Conservation (phyloP, 1,140 invertebrate species). For the Drosophila arizonae region DNA sequence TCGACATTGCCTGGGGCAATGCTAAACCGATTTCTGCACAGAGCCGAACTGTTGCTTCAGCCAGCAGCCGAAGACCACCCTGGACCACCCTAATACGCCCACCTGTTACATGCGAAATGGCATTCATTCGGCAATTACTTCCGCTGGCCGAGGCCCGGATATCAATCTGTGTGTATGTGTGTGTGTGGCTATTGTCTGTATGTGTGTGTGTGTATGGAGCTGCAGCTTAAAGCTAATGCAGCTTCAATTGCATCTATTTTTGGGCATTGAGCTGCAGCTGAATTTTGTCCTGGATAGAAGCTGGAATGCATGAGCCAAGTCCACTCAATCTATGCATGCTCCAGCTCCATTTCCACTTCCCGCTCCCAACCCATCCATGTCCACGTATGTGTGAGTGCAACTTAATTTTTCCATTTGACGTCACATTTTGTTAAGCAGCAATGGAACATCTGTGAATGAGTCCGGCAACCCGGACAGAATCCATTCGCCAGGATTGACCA, state of each 20-base stretch:
- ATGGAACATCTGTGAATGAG: neutral
- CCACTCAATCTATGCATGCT: neutral
- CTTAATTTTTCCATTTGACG: conserved; percentile 36
- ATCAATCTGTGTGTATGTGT: neutral
- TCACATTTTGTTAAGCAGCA: conserved; percentile 15
- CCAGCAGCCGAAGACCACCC: neutral
- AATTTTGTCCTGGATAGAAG: neutral
- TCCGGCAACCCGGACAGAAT: neutral
- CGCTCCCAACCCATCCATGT: too few species aligned
- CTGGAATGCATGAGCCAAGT: conserved; percentile 3
- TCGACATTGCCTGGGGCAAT: conserved; percentile 20
- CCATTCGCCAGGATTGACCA: neutral
- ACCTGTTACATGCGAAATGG: conserved; percentile 40
- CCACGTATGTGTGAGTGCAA: neutral
- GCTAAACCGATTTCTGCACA: neutral
- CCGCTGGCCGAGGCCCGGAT: conserved; percentile 13
- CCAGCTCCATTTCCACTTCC: too few species aligned
- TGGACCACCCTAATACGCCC: conserved; percentile 17
- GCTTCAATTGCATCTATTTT: conserved; percentile 39
- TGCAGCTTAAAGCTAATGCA: conserved; percentile 31
- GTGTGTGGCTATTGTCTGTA: neutral
- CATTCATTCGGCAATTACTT: conserved; percentile 46
- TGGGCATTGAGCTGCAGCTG: conserved; percentile 27
- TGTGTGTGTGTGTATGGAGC: neutral
- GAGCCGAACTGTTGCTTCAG: conserved; percentile 43